phyloP scores from a whole-genome alignment of 35 echinoderm and acorn worm species.

The Heliocidaris erythrogramma region DNA sequence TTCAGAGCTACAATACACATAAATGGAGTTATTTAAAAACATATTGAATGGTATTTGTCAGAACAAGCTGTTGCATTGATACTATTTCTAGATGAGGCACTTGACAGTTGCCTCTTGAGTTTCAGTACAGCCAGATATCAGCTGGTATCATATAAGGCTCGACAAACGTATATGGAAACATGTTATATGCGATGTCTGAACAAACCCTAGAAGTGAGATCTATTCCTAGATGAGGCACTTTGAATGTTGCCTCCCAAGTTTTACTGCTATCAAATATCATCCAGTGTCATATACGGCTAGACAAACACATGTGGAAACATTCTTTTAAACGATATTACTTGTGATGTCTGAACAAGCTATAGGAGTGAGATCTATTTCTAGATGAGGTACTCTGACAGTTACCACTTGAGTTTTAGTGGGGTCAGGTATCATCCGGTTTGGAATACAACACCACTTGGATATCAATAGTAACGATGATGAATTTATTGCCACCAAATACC shows the following conservation, averaged over 20 bases:
- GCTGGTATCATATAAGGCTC: too few relatives aligned
- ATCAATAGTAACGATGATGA: constrained; percentile 12
- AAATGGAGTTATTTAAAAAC: not conserved
- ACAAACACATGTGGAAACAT: not conserved
- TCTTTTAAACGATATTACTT: not conserved
- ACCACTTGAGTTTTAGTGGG: not conserved
- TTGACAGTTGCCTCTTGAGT: not conserved
- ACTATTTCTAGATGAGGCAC: not conserved
- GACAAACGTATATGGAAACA: not conserved
- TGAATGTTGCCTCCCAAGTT: too few relatives aligned
- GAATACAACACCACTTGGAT: not conserved
- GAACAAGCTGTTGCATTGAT: not conserved
- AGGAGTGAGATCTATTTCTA: not conserved
- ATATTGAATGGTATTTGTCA: not conserved
- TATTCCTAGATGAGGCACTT: not conserved
- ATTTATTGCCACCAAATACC: not conserved
- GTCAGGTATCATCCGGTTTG: not conserved
- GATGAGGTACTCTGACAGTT: not conserved
- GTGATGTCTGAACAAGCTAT: not conserved
- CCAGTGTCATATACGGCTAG: not conserved
- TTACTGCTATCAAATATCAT: too few relatives aligned
- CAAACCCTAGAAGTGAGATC: not conserved
- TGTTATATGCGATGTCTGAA: not conserved
- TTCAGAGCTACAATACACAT: too few relatives aligned
- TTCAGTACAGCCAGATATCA: not conserved